A percentile compares a stretch with the other conserved stretches of the same genome.
phyloP scores from a whole-genome alignment of 2,888 invertebrate species.

The Ametastegia equiseti region DNA sequence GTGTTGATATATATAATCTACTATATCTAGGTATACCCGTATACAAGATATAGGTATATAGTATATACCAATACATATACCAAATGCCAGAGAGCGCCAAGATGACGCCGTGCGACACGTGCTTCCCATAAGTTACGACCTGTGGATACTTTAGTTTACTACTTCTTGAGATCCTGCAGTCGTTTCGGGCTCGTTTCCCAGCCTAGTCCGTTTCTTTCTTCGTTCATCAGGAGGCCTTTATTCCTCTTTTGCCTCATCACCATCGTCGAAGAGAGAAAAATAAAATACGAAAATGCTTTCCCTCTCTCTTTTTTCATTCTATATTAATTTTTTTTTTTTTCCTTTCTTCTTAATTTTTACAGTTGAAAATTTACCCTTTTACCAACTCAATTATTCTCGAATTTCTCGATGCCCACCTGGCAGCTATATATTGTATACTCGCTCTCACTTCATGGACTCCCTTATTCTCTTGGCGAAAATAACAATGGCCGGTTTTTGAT shows the following conservation, averaged over 20 bases:
- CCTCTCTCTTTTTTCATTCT: neutral
- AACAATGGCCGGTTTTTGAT: constrained; percentile 34
- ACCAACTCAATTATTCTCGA: too few relatives aligned
- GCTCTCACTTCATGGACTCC: constrained; percentile 38
- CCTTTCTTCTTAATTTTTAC: constrained; percentile 30
- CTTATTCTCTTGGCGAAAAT: constrained; percentile 43
- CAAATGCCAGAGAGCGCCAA: constrained; percentile 8
- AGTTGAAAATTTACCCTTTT: too few relatives aligned
- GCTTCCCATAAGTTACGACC: constrained; percentile 39
- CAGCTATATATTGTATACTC: too few relatives aligned
- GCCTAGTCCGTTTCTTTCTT: neutral
- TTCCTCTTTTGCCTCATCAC: too few relatives aligned
- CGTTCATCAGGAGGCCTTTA: too few relatives aligned
- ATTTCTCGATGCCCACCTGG: constrained; percentile 17
- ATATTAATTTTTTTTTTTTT: too few relatives aligned
- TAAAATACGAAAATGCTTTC: too few relatives aligned
- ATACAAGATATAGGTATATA: neutral
- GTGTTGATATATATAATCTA: neutral
- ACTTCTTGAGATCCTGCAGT: constrained; percentile 24
- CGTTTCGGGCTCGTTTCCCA: constrained; percentile 2
- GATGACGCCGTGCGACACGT: constrained; percentile 40
- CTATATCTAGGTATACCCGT: neutral
- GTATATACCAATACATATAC: neutral
- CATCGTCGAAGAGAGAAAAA: too few relatives aligned
- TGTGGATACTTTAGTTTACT: constrained; percentile 46